Conservation (phyloP, 2,113 vertebrate genomes). For the Epinephelus fuscoguttatus region DNA sequence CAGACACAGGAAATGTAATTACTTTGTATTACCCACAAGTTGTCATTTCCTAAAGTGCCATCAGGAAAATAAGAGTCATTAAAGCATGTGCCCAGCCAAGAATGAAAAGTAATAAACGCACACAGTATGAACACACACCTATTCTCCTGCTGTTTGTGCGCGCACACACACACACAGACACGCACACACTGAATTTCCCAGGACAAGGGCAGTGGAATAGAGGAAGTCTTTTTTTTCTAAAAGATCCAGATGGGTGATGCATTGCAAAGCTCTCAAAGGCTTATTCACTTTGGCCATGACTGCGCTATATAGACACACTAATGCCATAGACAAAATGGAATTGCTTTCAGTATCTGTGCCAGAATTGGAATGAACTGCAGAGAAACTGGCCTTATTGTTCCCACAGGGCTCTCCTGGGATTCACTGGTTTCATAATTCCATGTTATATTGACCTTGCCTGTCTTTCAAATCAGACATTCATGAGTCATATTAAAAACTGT, state of each 20-base stretch:
- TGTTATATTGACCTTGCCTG: conserved; percentile 24
- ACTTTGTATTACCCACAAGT: conserved; percentile 79
- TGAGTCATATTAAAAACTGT: conserved; percentile 12
- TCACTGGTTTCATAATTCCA: conserved; percentile 31
- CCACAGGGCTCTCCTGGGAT: conserved; percentile 14
- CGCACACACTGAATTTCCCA: conserved; percentile 28
- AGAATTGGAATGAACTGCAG: conserved; percentile 27
- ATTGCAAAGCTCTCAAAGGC: conserved; percentile 38
- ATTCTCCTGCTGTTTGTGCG: not conserved
- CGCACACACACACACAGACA: not conserved
- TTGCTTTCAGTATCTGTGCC: conserved; percentile 9
- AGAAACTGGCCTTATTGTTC: not conserved
- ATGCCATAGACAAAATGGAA: conserved; percentile 32
- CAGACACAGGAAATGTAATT: conserved; percentile 77
- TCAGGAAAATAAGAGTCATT: conserved; percentile 80
- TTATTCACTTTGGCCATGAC: conserved; percentile 46
- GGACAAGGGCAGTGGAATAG: conserved; percentile 53
- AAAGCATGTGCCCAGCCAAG: conserved; percentile 62
- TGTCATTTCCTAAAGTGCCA: conserved; percentile 82
- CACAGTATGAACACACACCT: conserved; percentile 38
- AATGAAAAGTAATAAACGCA: conserved; percentile 67
- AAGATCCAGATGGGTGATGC: conserved; percentile 60
- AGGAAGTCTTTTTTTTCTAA: conserved; percentile 35
- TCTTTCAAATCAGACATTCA: conserved; percentile 36
- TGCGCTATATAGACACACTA: conserved; percentile 26